Percentiles rank a stretch among this genome's conserved stretches.
phyloP scores from a whole-genome alignment of 2,888 invertebrate species.

The Stenoptilia bipunctidactyla region DNA sequence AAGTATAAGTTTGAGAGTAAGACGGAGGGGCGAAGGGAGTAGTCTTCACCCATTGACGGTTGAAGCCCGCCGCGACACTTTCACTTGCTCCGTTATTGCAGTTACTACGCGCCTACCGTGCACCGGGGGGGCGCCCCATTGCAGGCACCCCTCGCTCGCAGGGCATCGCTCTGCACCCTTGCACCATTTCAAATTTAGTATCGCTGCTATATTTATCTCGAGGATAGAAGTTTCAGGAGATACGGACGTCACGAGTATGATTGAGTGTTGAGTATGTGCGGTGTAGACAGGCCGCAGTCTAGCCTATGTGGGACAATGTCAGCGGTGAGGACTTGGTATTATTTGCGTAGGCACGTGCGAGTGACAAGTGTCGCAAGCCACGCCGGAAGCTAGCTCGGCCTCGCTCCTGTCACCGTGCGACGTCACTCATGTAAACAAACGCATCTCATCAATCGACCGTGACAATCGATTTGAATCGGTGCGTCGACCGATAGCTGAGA shows the following conservation, averaged over 20 bases:
- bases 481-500: conserved; percentile 7
- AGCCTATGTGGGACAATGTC: conserved; percentile 52
- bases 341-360: conserved; percentile 46
- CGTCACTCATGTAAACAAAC: conserved; percentile 36
- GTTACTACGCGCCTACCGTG: conserved; percentile 68
- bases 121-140: conserved; percentile 55
- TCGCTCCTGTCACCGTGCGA: conserved; percentile 55
- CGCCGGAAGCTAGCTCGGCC: conserved; percentile 60
- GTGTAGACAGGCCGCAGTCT: background rate
- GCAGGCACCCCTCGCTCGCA: conserved; percentile 53
- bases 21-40: conserved; percentile 63
- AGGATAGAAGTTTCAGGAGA: background rate
- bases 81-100: conserved; percentile 69
- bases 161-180: conserved; percentile 48
- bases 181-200: conserved; percentile 47
- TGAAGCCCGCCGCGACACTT: conserved; percentile 69
- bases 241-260: conserved; percentile 2
- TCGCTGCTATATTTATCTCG: conserved; percentile 17
- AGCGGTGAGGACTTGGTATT: conserved; percentile 60
- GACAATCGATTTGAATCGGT: conserved; percentile 36
- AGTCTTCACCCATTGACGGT: conserved; percentile 70
- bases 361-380: conserved; percentile 33
- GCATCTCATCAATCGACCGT: conserved; percentile 32
- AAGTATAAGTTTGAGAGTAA: conserved; percentile 59
- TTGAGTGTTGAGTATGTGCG: conserved; percentile 8